Conservation (phyloP, 2,797 vertebrate genomes). For the Sebastes iracundus region DNA sequence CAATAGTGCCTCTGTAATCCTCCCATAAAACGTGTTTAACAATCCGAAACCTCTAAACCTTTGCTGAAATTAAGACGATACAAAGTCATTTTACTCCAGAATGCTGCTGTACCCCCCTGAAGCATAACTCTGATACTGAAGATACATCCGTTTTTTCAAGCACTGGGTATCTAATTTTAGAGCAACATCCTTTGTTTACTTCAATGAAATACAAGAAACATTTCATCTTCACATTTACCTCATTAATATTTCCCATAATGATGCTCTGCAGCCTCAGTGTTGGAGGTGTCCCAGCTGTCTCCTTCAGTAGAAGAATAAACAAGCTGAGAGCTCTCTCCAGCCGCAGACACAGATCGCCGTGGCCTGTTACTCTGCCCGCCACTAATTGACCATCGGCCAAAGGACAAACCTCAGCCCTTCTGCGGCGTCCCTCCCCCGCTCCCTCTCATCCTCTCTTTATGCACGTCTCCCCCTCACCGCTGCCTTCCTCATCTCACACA, state of each 20-base stretch:
- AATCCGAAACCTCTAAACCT: background rate
- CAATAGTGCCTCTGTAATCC: background rate
- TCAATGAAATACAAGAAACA: constrained; percentile 3
- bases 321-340: constrained; percentile 65
- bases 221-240: constrained; percentile 20
- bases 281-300: constrained; percentile 67
- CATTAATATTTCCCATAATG: constrained; percentile 54
- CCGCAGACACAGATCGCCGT: constrained; percentile 42
- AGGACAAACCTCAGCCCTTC: constrained; percentile 57
- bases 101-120: background rate
- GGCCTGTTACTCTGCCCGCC: constrained; percentile 50
- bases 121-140: background rate
- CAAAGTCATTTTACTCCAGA: background rate
- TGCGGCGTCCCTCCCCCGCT: constrained; percentile 30
- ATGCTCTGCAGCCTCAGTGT: constrained; percentile 30
- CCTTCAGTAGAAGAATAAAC: constrained; percentile 62
- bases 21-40: background rate
- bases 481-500: constrained; percentile 6
- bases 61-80: background rate
- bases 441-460: constrained; percentile 45
- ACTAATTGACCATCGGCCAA: constrained; percentile 74
- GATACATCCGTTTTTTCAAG: background rate
- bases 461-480: constrained; percentile 19
- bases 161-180: background rate
- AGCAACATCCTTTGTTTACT: constrained; percentile 7